A percentile compares a stretch with the other conserved stretches of the same genome.
Evolutionary conservation across 2,888 invertebrate species (phyloP).

Genomic region (Theodoxus fluviatilis): DNA sequence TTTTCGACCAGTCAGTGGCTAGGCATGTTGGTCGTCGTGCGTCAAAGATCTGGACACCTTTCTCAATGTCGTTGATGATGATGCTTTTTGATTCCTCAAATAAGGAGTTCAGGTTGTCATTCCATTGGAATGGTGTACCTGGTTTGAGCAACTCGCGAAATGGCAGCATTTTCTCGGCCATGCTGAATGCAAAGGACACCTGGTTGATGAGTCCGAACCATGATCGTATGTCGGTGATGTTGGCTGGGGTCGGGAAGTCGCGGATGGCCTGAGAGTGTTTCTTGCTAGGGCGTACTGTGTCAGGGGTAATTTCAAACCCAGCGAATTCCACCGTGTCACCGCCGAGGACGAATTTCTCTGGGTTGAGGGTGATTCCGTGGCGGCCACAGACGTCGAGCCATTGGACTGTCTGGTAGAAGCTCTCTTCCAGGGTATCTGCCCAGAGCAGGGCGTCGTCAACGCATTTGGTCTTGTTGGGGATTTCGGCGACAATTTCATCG

Average conservation of each 20-base stretch:
- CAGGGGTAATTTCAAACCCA: conserved; percentile 37
- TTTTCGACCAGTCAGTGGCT: conserved; percentile 42
- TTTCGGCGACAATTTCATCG: conserved; percentile 41
- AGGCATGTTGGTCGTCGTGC: conserved; percentile 39
- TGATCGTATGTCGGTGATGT: conserved; percentile 38
- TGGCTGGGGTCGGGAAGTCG: conserved; percentile 39
- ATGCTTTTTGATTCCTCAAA: conserved; percentile 26
- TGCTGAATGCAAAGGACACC: conserved; percentile 42
- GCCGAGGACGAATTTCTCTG: conserved; percentile 42
- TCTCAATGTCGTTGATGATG: conserved; percentile 36
- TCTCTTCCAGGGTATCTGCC: background rate
- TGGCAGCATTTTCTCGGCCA: conserved; percentile 38
- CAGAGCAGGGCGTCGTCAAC: conserved; percentile 38
- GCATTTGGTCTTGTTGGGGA: conserved; percentile 45
- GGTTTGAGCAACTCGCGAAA: conserved; percentile 42
- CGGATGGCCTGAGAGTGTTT: conserved; percentile 33
- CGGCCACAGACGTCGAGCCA: conserved; percentile 39
- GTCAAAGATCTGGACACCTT: conserved; percentile 40
- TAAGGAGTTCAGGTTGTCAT: conserved; percentile 23
- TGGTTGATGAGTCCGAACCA: conserved; percentile 46
- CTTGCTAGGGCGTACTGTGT: conserved; percentile 34
- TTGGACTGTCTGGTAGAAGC: conserved; percentile 29
- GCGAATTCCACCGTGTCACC: conserved; percentile 39
- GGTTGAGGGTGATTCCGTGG: conserved; percentile 42
- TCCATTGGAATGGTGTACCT: conserved; percentile 31